Conservation (phyloP, 2,797 vertebrate species). For the Sebastes glaucus region DNA sequence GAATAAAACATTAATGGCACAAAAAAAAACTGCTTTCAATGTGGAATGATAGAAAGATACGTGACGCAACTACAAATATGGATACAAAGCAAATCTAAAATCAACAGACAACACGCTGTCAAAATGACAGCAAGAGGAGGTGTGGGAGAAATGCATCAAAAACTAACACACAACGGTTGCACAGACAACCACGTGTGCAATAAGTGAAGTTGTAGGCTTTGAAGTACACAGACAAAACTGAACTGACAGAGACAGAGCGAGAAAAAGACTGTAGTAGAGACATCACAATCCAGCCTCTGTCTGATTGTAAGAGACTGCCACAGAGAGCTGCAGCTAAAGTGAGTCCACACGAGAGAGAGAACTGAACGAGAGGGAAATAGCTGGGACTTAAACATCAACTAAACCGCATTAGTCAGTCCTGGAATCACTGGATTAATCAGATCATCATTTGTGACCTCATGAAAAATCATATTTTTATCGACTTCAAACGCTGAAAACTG, state of each 20-base stretch:
- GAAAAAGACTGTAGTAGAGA: conserved; percentile 23
- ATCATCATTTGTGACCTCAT: conserved; percentile 3
- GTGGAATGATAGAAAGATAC: neutral
- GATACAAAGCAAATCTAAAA: neutral
- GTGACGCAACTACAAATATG: neutral
- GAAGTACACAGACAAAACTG: conserved; percentile 17
- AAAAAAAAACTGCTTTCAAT: neutral
- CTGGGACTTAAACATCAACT: conserved; percentile 4
- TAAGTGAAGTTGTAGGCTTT: conserved; percentile 6
- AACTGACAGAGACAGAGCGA: conserved; percentile 30
- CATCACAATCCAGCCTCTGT: conserved; percentile 41
- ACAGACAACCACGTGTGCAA: neutral
- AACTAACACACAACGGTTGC: neutral
- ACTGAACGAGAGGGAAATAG: neutral
- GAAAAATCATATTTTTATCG: conserved; percentile 23
- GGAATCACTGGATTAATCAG: conserved; percentile 21
- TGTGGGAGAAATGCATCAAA: neutral
- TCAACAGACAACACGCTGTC: neutral
- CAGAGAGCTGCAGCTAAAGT: conserved; percentile 36
- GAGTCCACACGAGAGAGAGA: neutral
- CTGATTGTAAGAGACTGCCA: conserved; percentile 42
- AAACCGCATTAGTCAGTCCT: conserved; percentile 12
- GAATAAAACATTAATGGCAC: neutral
- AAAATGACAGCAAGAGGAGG: neutral
- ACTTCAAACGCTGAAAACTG: conserved; percentile 32